Percentiles rank a stretch among this genome's conserved stretches.
Conservation (phyloP, 2,797 vertebrate genomes). For the Clangula hyemalis region DNA sequence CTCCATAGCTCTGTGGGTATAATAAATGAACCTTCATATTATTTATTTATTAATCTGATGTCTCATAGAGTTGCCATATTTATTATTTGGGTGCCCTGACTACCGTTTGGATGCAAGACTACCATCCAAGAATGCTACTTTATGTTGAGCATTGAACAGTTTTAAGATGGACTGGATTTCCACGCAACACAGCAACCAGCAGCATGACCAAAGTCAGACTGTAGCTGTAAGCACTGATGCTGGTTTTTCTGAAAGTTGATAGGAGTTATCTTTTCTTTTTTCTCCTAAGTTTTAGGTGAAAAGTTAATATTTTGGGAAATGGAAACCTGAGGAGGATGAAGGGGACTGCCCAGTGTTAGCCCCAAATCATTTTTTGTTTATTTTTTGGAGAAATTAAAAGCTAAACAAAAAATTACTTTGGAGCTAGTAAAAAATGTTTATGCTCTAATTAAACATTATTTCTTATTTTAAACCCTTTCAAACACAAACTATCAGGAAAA, state of each 20-base stretch:
- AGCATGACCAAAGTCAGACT: background rate
- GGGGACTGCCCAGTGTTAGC: background rate
- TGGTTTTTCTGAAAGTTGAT: background rate
- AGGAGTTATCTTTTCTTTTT: accelerated
- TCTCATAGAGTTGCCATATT: background rate
- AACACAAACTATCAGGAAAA: background rate
- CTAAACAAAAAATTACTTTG: background rate
- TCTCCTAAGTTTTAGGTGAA: accelerated
- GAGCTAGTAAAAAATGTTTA: background rate
- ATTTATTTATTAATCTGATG: background rate
- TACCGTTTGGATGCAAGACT: background rate
- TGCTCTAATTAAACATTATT: background rate
- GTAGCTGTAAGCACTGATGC: background rate
- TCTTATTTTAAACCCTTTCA: background rate
- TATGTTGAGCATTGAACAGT: background rate
- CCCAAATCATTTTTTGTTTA: background rate
- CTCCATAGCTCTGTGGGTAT: background rate
- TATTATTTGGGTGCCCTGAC: background rate
- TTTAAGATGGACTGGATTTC: background rate
- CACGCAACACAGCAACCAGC: background rate
- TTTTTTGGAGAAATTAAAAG: background rate
- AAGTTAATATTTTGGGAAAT: background rate
- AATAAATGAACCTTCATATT: background rate
- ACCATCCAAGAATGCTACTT: background rate
- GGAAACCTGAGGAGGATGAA: background rate